Percentiles rank a stretch among this genome's conserved stretches.
Evolutionary conservation across 2,113 vertebrate genomes (phyloP).

Genomic region (Mirounga angustirostris): DNA sequence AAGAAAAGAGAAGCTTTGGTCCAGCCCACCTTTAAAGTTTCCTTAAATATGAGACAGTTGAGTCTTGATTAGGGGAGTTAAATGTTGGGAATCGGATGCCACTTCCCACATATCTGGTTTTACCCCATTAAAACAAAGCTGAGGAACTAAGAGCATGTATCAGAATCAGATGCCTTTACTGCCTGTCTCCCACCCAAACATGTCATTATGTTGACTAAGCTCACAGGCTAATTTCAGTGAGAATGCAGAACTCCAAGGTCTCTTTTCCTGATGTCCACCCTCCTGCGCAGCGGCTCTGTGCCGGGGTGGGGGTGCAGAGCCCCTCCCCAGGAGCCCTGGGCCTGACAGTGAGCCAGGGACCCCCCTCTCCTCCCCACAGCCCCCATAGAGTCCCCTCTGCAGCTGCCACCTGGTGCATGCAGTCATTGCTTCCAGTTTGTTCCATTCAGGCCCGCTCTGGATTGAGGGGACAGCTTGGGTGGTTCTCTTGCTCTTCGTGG

Average conservation of each 20-base stretch:
- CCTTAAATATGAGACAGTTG: not conserved
- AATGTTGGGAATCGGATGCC: not conserved
- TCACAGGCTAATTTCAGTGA: not conserved
- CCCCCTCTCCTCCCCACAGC: too few species aligned
- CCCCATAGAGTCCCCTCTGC: not conserved
- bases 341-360: not conserved
- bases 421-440: not conserved
- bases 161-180: too few species aligned
- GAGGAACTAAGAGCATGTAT: not conserved
- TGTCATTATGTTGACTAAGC: not conserved
- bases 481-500: not conserved
- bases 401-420: not conserved
- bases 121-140: not conserved
- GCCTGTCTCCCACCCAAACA: not conserved
- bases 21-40: not conserved
- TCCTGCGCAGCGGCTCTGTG: not conserved
- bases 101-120: not conserved
- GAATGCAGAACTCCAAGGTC: not conserved
- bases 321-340: too few species aligned
- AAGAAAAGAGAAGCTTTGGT: not conserved
- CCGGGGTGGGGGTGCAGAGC: too few species aligned
- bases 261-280: not conserved
- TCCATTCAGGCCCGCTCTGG: not conserved
- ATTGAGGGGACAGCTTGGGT: rapidly evolving
- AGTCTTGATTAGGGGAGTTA: not conserved